Evolutionary conservation across 2,797 vertebrate species (phyloP).

Genomic region (Anguilla marmorata): DNA sequence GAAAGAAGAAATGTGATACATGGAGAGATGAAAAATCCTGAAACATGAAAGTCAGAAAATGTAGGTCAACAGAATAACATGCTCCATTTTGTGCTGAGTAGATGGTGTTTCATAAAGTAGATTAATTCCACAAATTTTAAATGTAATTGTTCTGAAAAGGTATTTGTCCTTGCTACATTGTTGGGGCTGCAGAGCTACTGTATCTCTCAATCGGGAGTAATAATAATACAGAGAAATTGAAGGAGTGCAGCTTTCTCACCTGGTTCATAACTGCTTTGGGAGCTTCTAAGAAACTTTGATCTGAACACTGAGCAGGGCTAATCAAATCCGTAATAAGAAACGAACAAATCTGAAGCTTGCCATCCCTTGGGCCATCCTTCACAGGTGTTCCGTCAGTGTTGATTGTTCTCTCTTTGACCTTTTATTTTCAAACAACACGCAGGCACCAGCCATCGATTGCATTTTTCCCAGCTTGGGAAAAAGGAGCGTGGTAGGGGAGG

Average conservation of each 20-base stretch:
- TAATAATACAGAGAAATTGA: background rate
- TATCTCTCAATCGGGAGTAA: background rate
- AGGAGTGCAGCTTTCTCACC: background rate
- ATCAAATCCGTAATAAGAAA: background rate
- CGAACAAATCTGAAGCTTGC: background rate
- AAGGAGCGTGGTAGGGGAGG: background rate
- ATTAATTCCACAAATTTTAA: background rate
- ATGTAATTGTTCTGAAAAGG: background rate
- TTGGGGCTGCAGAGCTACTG: background rate
- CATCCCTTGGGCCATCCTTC: background rate
- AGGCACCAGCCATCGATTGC: conserved; percentile 20
- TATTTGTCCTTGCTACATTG: background rate
- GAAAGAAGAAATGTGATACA: conserved; percentile 54
- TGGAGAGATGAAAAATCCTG: conserved; percentile 25
- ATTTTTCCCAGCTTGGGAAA: background rate
- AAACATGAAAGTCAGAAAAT: background rate
- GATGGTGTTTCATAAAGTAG: background rate
- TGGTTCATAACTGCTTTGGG: background rate
- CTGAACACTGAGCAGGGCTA: conserved; percentile 1
- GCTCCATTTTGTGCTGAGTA: background rate
- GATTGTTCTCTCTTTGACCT: conserved; percentile 23
- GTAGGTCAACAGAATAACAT: conserved; percentile 4
- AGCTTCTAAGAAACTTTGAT: background rate
- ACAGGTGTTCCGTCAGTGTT: background rate
- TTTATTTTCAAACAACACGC: conserved; percentile 1